Percentiles rank a stretch among this genome's conserved stretches.
These are phyloP conservation scores for Amaurobius ferox DNA, from an alignment of 2,888 invertebrate species.

Conservation along the genomic window DNA sequence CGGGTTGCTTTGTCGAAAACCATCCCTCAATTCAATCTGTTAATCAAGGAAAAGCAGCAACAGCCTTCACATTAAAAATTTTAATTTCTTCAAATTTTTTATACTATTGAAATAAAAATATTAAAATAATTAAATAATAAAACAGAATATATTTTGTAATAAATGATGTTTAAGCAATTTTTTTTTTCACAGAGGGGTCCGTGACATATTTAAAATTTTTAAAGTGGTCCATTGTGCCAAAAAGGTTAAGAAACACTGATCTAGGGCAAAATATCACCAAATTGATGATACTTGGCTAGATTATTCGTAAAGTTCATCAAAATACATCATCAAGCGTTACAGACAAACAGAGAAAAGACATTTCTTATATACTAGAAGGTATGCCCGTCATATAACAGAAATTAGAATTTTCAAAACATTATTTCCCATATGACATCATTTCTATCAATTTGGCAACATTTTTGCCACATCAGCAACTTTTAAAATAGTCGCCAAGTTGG, in stretches of 20 bases:
- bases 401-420: no score
- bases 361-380: no score
- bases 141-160: not conserved
- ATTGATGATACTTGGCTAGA: no score
- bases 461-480: no score
- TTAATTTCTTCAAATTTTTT: conserved; percentile 44
- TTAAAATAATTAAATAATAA: conserved; percentile 16
- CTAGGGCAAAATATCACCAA: no score
- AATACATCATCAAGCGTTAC: no score
- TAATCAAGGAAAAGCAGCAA: conserved; percentile 48
- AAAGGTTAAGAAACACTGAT: conserved; percentile 51
- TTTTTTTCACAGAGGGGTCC: conserved; percentile 58
- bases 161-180: conserved; percentile 37
- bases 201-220: conserved; percentile 56
- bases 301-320: not conserved
- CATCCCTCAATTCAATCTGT: conserved; percentile 43
- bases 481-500: no score
- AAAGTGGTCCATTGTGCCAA: conserved; percentile 57
- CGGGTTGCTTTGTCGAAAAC: conserved; percentile 56
- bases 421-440: no score
- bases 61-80: conserved; percentile 45
- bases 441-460: no score
- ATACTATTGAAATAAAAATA: conserved; percentile 32
- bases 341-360: no score
- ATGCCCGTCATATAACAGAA: no score